Evolutionary conservation across 2,888 invertebrate genomes (phyloP).

Genomic region (Augiades crinisus): DNA sequence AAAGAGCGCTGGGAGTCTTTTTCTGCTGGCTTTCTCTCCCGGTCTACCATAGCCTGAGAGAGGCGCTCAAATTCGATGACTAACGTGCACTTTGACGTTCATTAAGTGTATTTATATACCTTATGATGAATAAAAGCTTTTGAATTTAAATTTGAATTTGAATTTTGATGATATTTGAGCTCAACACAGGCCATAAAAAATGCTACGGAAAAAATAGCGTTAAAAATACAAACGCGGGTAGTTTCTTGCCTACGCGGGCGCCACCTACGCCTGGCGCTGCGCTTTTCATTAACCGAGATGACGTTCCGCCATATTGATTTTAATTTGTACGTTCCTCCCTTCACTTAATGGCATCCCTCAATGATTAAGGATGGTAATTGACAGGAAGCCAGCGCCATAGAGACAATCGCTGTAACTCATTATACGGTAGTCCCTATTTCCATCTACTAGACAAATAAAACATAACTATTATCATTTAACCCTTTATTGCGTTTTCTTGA

Average conservation of each 20-base stretch:
- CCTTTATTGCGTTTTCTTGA: slow-evolving; percentile 20
- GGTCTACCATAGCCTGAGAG: no score
- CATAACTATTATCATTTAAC: slow-evolving; percentile 22
- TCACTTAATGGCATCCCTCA: slow-evolving; percentile 22
- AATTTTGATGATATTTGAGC: no score
- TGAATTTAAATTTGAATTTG: no score
- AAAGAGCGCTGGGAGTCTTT: no score
- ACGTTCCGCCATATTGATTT: slow-evolving; percentile 19
- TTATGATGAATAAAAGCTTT: no score
- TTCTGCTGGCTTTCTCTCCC: no score
- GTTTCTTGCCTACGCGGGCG: background rate
- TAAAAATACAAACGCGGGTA: background rate
- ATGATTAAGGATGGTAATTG: slow-evolving; percentile 22
- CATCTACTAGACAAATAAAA: slow-evolving; percentile 20
- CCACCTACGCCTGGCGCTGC: background rate
- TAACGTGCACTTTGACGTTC: no score
- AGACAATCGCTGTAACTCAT: slow-evolving; percentile 15
- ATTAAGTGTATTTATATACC: no score
- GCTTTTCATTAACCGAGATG: slow-evolving; percentile 12
- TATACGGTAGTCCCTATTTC: slow-evolving; percentile 3
- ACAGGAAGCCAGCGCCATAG: slow-evolving; percentile 16
- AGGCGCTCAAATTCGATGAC: no score
- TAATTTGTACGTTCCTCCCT: slow-evolving; percentile 8
- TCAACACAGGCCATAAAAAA: no score
- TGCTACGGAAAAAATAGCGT: no score